Percentiles rank a stretch among this genome's conserved stretches.
phyloP scores from a whole-genome alignment of 2,888 invertebrate species.

The Sphecodes monilicornis region DNA sequence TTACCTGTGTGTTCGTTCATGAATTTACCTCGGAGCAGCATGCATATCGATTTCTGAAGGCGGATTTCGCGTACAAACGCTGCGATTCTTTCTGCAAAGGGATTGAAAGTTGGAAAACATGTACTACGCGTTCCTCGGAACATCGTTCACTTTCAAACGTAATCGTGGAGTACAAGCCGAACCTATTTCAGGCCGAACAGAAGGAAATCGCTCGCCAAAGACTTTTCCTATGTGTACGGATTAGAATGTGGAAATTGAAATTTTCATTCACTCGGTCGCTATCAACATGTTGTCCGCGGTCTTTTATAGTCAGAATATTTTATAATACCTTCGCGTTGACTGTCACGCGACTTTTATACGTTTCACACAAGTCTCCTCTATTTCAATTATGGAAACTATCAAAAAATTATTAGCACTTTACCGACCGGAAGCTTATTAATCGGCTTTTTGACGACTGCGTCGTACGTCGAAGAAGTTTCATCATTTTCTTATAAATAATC shows the following conservation, averaged over 20 bases:
- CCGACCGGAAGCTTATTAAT: too few relatives aligned
- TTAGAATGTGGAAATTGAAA: background rate
- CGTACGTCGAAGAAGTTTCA: too few relatives aligned
- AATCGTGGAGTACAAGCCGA: background rate
- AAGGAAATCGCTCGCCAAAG: slow-evolving; percentile 3
- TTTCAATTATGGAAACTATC: too few relatives aligned
- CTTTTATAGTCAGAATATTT: background rate
- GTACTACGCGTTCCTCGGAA: slow-evolving; percentile 24
- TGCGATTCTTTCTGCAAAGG: slow-evolving; percentile 28
- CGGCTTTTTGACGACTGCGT: too few relatives aligned
- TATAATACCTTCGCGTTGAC: background rate
- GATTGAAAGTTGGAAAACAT: background rate
- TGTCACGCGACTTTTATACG: background rate
- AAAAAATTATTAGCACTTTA: too few relatives aligned
- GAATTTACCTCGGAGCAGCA: slow-evolving; percentile 37
- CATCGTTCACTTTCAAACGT: slow-evolving; percentile 14
- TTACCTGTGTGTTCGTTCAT: slow-evolving; percentile 12
- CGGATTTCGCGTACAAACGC: slow-evolving; percentile 22
- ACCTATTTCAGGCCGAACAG: background rate
- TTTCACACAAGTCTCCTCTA: too few relatives aligned
- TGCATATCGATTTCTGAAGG: slow-evolving; percentile 33
- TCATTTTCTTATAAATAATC: too few relatives aligned
- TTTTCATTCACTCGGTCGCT: background rate
- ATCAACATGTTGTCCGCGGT: background rate
- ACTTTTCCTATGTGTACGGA: background rate